phyloP scores from a whole-genome alignment of 2,888 invertebrate species.

The Apamea sordens region DNA sequence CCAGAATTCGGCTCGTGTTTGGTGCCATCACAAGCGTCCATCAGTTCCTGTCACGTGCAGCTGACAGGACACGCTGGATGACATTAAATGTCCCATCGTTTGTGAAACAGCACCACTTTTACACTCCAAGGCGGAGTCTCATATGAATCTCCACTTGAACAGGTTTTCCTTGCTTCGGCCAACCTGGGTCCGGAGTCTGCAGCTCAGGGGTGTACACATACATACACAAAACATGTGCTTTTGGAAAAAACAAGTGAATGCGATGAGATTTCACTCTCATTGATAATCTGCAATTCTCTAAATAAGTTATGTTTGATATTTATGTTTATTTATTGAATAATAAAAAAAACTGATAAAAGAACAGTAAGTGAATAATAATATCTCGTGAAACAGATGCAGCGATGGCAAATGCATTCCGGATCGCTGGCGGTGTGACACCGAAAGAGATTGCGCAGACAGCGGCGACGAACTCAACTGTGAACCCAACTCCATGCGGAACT shows the following conservation, averaged over 20 bases:
- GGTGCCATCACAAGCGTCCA: not conserved
- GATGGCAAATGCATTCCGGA: constrained; percentile 95
- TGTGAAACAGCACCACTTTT: not conserved
- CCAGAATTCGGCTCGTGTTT: not conserved
- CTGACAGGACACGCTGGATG: not conserved
- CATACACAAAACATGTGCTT: too few relatives aligned
- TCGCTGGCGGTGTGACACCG: constrained; percentile 94
- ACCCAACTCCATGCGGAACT: constrained; percentile 91
- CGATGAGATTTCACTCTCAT: not conserved
- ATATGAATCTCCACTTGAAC: not conserved
- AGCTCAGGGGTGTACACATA: not conserved
- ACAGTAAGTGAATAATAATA: constrained; percentile 80
- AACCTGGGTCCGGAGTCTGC: not conserved
- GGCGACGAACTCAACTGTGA: constrained; percentile 94
- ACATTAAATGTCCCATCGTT: not conserved
- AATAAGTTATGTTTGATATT: not conserved
- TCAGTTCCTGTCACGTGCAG: not conserved
- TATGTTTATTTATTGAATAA: not conserved
- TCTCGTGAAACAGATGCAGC: constrained; percentile 89
- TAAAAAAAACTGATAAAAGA: not conserved
- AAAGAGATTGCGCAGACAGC: constrained; percentile 94
- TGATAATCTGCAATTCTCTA: not conserved
- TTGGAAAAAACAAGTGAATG: not conserved
- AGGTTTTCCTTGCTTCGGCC: not conserved
- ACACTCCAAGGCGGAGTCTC: too few relatives aligned